These are phyloP conservation scores for Meloidogyne floridensis DNA, from an alignment of 1,140 invertebrate genomes.

Conservation along the genomic window DNA sequence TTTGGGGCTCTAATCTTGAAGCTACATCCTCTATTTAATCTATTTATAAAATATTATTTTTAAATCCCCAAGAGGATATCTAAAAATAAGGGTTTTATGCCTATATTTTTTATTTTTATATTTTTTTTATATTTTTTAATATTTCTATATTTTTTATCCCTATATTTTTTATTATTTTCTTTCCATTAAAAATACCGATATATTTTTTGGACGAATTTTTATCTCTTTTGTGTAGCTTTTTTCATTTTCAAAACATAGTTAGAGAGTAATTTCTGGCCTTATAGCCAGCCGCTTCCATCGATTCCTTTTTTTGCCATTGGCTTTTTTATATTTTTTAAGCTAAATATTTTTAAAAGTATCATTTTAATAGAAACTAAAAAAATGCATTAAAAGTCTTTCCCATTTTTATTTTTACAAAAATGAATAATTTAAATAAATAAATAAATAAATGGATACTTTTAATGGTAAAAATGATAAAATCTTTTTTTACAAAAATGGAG, in stretches of 20 bases:
- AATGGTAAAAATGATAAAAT: no score
- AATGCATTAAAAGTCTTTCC: not conserved
- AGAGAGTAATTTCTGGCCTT: not conserved
- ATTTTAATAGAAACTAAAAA: not conserved
- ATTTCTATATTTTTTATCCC: not conserved
- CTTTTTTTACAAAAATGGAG: no score
- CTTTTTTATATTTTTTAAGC: not conserved
- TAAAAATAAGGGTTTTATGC: no score
- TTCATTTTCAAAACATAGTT: not conserved
- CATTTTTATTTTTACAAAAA: not conserved
- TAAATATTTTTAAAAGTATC: not conserved
- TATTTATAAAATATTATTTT: no score
- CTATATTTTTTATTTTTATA: no score
- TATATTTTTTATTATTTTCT: not conserved
- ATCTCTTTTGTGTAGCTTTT: not conserved
- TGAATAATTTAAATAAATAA: not conserved
- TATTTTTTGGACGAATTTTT: constrained; percentile 10
- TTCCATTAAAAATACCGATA: no score
- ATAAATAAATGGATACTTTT: no score
- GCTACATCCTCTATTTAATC: no score
- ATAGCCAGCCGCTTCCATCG: not conserved
- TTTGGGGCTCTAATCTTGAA: no score
- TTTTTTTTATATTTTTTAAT: no score
- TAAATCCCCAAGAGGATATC: no score
- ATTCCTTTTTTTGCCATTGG: not conserved